A percentile compares a stretch with the other conserved stretches of the same genome.
These are phyloP conservation scores for Parnassius glacialis DNA, from an alignment of 2,888 invertebrate genomes.

Conservation along the genomic window DNA sequence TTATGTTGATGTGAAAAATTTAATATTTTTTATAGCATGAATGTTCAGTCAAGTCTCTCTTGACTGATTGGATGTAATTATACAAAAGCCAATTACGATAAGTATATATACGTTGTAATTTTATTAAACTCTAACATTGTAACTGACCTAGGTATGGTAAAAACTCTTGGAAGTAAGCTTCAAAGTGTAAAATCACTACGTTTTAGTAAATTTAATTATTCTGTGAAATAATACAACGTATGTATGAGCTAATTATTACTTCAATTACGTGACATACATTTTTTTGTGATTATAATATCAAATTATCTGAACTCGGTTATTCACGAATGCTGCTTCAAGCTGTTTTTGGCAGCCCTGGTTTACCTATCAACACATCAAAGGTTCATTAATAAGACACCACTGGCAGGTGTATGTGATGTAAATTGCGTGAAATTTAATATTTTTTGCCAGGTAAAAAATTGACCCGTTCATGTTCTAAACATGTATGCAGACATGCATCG, in stretches of 20 bases:
- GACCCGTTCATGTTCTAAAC: constrained; percentile 6
- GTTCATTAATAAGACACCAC: constrained; percentile 17
- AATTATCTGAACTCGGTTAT: not conserved
- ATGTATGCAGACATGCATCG: not conserved
- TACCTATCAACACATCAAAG: constrained; percentile 26
- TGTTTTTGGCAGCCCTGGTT: constrained; percentile 8
- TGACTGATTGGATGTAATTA: not conserved
- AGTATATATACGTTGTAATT: not conserved
- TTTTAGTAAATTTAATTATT: too few species aligned
- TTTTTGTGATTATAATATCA: not conserved
- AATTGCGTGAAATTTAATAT: constrained; percentile 17
- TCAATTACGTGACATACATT: not conserved
- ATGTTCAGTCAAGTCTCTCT: not conserved
- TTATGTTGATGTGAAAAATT: constrained; percentile 2
- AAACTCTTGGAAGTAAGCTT: too few species aligned
- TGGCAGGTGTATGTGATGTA: constrained; percentile 19
- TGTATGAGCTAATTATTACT: not conserved
- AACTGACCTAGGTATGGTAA: constrained; percentile 2
- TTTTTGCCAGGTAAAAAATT: constrained; percentile 16
- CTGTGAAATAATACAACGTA: too few species aligned
- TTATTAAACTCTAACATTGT: not conserved
- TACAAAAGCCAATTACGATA: not conserved
- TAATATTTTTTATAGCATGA: not conserved
- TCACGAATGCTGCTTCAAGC: not conserved
- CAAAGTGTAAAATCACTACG: too few species aligned